Percentiles rank a stretch among this genome's conserved stretches.
These are phyloP conservation scores for Chromoteleia sp. DNA, from an alignment of 2,888 invertebrate genomes.

Conservation along the genomic window DNA sequence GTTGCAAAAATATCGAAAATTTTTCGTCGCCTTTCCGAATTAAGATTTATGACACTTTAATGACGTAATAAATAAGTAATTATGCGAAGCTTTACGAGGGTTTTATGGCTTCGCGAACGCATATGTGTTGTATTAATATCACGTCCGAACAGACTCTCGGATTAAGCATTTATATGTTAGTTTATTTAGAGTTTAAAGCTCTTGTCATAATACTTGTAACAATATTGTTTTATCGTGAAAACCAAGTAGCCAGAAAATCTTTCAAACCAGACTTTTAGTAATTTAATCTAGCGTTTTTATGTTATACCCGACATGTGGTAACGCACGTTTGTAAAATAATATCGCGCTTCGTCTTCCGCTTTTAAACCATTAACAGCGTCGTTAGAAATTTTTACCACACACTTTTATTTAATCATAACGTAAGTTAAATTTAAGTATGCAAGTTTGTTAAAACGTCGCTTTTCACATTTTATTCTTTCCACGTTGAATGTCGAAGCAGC, in stretches of 20 bases:
- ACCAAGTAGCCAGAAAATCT: slow-evolving; percentile 29
- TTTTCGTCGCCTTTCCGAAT: neutral
- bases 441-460: slow-evolving; percentile 3
- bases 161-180: slow-evolving; percentile 5
- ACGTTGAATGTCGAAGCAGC: no score
- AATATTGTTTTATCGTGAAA: slow-evolving; percentile 37
- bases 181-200: slow-evolving; percentile 24
- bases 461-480: no score
- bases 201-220: slow-evolving; percentile 34
- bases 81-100: neutral
- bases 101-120: neutral
- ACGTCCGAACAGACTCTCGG: neutral
- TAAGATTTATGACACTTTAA: slow-evolving; percentile 7
- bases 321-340: slow-evolving; percentile 28
- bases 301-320: slow-evolving; percentile 2
- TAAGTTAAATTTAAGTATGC: slow-evolving; percentile 8
- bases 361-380: slow-evolving; percentile 11
- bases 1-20: neutral
- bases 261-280: slow-evolving; percentile 15
- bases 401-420: slow-evolving; percentile 8
- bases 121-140: neutral
- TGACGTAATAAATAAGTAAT: slow-evolving; percentile 14
- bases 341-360: slow-evolving; percentile 16
- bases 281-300: slow-evolving; percentile 19
- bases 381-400: slow-evolving; percentile 1